These are phyloP conservation scores for Chlamydotis undulata DNA, from an alignment of 2,113 vertebrate genomes.

Conservation along the genomic window DNA sequence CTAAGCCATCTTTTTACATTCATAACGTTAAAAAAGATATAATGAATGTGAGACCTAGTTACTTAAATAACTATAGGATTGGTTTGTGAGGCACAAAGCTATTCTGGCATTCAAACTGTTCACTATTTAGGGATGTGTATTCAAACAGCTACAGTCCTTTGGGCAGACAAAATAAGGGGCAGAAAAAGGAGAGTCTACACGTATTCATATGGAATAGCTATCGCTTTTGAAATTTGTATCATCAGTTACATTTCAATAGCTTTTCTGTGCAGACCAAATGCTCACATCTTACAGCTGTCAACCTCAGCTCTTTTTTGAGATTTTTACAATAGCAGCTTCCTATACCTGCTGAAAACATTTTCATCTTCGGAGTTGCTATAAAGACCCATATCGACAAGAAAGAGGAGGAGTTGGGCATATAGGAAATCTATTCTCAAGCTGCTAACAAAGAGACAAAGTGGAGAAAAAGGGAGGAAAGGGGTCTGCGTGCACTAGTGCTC, in stretches of 20 bases:
- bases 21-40: background rate
- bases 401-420: background rate
- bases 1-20: background rate
- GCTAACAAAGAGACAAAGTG: background rate
- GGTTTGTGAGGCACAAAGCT: background rate
- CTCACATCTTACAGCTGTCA: background rate
- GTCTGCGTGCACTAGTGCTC: background rate
- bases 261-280: background rate
- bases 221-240: background rate
- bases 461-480: background rate
- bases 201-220: background rate
- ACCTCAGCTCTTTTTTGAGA: background rate
- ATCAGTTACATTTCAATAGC: background rate
- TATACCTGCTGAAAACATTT: background rate
- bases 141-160: background rate
- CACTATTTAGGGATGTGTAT: background rate
- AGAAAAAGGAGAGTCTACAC: background rate
- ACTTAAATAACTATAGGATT: background rate
- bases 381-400: background rate
- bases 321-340: background rate
- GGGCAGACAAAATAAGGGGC: background rate
- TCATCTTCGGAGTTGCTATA: background rate
- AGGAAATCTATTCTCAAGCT: background rate
- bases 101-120: background rate
- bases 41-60: background rate